These are phyloP conservation scores for Oeneis ivallda DNA, from an alignment of 2,888 invertebrate genomes.

Conservation along the genomic window DNA sequence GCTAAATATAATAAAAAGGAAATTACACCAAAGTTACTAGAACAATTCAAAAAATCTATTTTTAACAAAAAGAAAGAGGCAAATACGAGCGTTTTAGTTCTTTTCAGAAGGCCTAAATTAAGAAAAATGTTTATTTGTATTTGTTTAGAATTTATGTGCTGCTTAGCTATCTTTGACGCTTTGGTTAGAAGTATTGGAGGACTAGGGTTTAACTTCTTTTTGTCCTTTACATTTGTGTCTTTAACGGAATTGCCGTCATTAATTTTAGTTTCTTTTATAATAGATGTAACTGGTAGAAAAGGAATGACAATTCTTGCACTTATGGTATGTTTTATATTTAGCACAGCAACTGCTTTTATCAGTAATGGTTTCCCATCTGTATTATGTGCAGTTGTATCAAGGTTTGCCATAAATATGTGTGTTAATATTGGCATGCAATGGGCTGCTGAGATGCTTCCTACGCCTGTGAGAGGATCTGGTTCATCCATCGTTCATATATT, in stretches of 20 bases:
- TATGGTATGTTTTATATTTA: slow-evolving; percentile 49
- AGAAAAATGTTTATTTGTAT: slow-evolving; percentile 54
- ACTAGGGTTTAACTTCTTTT: slow-evolving; percentile 60
- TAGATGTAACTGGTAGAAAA: slow-evolving; percentile 62
- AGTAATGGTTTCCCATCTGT: slow-evolving; percentile 56
- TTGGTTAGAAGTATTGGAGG: slow-evolving; percentile 59
- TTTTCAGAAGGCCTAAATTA: slow-evolving; percentile 53
- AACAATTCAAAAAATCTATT: slow-evolving; percentile 51
- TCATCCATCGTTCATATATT: slow-evolving; percentile 60
- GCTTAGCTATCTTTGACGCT: slow-evolving; percentile 57
- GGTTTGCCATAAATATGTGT: slow-evolving; percentile 62
- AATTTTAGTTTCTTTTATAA: slow-evolving; percentile 54
- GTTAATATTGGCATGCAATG: slow-evolving; percentile 57
- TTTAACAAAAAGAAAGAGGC: slow-evolving; percentile 38
- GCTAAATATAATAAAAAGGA: slow-evolving; percentile 56
- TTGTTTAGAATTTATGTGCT: slow-evolving; percentile 57
- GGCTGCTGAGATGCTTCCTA: slow-evolving; percentile 65
- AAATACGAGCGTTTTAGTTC: slow-evolving; percentile 46
- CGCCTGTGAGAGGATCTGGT: slow-evolving; percentile 60
- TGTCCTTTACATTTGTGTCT: slow-evolving; percentile 63
- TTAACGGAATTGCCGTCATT: slow-evolving; percentile 65
- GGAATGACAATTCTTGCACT: slow-evolving; percentile 50
- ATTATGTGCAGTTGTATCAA: slow-evolving; percentile 58
- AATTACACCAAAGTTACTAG: slow-evolving; percentile 51
- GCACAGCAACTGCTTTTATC: slow-evolving; percentile 54